These are phyloP conservation scores for Polypedilum pembai DNA, from an alignment of 1,140 invertebrate species.

Conservation along the genomic window DNA sequence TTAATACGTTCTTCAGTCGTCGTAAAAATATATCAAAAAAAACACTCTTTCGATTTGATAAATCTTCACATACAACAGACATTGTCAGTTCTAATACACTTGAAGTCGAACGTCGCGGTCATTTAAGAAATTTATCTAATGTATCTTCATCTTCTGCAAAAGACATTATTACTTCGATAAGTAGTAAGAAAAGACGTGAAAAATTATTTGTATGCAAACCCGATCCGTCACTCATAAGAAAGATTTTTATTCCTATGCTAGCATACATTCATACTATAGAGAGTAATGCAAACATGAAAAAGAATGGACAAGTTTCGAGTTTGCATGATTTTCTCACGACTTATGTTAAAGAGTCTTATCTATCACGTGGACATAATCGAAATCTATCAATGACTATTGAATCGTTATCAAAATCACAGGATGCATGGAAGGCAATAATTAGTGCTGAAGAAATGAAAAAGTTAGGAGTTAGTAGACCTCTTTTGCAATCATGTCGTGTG, in stretches of 20 bases:
- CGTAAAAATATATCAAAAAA: constrained; percentile 53
- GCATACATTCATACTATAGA: constrained; percentile 73
- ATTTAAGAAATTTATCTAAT: constrained; percentile 41
- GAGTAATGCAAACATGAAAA: constrained; percentile 55
- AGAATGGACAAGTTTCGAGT: constrained; percentile 49
- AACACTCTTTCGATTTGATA: constrained; percentile 69
- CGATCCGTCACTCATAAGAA: constrained; percentile 65
- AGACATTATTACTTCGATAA: constrained; percentile 30
- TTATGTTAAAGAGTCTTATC: constrained; percentile 65
- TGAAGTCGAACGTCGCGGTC: constrained; percentile 49
- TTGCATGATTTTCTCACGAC: constrained; percentile 67
- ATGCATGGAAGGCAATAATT: constrained; percentile 63
- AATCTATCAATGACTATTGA: constrained; percentile 55
- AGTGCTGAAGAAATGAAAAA: constrained; percentile 58
- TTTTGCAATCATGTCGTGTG: constrained; percentile 58
- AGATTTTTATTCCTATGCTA: constrained; percentile 66
- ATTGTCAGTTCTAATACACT: constrained; percentile 52
- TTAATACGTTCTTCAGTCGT: constrained; percentile 45
- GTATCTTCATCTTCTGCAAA: constrained; percentile 31
- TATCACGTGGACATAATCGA: constrained; percentile 51
- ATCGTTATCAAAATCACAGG: constrained; percentile 60
- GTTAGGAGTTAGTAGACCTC: constrained; percentile 53
- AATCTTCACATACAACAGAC: constrained; percentile 64
- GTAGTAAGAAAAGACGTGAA: constrained; percentile 41
- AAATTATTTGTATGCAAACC: constrained; percentile 61